Evolutionary conservation across 2,113 vertebrate species (phyloP), one percentile per base, ranked within the genome.

Genomic region (Aegypius monachus): DNA sequence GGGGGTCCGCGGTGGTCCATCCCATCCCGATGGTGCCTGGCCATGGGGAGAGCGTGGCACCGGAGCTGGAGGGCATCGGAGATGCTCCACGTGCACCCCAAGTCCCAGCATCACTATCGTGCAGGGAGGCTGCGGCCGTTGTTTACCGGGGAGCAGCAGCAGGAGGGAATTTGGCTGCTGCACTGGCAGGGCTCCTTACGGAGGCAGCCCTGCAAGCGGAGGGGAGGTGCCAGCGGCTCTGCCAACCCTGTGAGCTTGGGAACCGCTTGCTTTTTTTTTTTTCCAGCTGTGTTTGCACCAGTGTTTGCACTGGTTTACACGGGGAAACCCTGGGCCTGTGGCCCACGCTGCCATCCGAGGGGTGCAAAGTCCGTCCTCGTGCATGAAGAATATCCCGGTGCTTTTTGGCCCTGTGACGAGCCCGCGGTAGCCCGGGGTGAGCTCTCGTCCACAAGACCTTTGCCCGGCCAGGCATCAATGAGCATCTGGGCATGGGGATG

Each of bases 201-300:
- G 84, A 96, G 87, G 11, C 96, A 94, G 94, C 95, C 93, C 93
- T 86, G 96, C 96, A 96, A 96, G 78, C 19, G 4, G 85, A 96
- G 79, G 95, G 96, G 90, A 93, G 95, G 95, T 81, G 95, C 96
- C 96, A 95, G 91, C 23, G 4, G 85, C 94, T 95, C 86, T 4
- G 82, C 79, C 95, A 96, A 88, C 88, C 90, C 94, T 82, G 13
- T 50, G 96, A 94, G 96, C 90, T 90, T 96, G 92, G 93, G 92
- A 93, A 47, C 75, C 4, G 27, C 66, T 86, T 86, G n/a, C n/a
- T 68, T 77, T 79, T 48, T 73, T 71, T 53, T 91, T 86, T 59
- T 72, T 79, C 78, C 94, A 88, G 82, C 95, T 92, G 91, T 86
- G 74, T 93, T 96, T 80, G 59, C 83, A 65, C 92, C 42, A 19